These are phyloP conservation scores for Conus canariensis DNA, from an alignment of 2,888 invertebrate genomes.

Conservation along the genomic window DNA sequence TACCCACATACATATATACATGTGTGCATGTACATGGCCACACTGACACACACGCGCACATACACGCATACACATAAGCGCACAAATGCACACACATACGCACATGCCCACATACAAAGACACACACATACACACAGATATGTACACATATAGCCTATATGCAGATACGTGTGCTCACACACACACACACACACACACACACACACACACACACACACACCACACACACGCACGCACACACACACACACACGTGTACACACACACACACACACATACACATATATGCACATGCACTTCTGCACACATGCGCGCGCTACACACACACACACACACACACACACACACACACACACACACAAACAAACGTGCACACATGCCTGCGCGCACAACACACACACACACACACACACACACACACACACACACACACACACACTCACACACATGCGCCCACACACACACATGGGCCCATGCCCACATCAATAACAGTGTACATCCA, in stretches of 20 bases:
- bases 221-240: neutral
- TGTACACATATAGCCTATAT: neutral
- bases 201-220: neutral
- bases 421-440: conserved; percentile 3
- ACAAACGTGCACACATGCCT: no score
- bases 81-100: no score
- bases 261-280: conserved; percentile 5
- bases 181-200: no score
- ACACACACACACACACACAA: conserved; percentile 10
- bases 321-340: neutral
- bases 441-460: no score
- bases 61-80: no score
- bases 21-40: no score
- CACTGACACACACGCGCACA: neutral
- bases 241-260: neutral
- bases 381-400: no score
- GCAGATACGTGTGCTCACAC: neutral
- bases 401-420: conserved; percentile 13
- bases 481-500: no score
- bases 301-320: no score
- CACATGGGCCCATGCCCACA: no score
- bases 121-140: neutral
- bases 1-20: no score
- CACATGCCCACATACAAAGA: neutral
- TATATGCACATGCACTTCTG: neutral